Conservation (phyloP, 2,113 vertebrate genomes). For the Pholis gunnellus region DNA sequence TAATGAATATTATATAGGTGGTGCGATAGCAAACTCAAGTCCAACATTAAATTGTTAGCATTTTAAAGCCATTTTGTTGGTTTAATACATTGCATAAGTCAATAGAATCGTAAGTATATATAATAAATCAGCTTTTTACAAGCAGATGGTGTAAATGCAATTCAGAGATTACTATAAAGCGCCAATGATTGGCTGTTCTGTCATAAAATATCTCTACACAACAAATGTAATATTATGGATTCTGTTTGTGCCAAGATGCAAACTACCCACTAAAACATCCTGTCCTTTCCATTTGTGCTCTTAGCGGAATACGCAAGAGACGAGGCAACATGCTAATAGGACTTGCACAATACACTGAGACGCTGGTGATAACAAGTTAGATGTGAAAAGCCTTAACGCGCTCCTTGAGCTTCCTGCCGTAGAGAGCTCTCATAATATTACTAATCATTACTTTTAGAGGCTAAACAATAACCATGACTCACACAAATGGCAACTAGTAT, state of each 20-base stretch:
- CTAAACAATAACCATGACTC: conserved; percentile 44
- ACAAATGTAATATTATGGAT: conserved; percentile 57
- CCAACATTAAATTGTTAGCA: background rate
- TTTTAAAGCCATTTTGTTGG: conserved; percentile 13
- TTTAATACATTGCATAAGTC: conserved; percentile 6
- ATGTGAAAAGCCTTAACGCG: conserved; percentile 38
- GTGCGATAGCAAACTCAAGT: background rate
- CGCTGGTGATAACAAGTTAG: conserved; percentile 38
- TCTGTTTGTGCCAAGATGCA: conserved; percentile 61
- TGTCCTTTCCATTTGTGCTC: conserved; percentile 65
- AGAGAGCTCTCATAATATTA: conserved; percentile 22
- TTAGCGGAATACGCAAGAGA: conserved; percentile 54
- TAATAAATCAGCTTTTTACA: conserved; percentile 7
- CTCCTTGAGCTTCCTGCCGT: conserved; percentile 2
- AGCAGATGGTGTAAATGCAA: conserved; percentile 7
- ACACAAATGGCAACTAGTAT: conserved; percentile 15
- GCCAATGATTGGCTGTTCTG: conserved; percentile 12
- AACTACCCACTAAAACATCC: conserved; percentile 67
- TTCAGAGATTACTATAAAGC: conserved; percentile 17
- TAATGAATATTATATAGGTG: conserved; percentile 10
- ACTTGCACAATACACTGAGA: conserved; percentile 57
- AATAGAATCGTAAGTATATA: background rate
- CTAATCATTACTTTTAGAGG: conserved; percentile 34
- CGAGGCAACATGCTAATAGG: conserved; percentile 41
- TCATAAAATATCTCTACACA: conserved; percentile 44